A percentile compares a stretch with the other conserved stretches of the same genome.
Evolutionary conservation across 1,140 invertebrate genomes (phyloP).

Genomic region (Drosophila kikkawai): DNA sequence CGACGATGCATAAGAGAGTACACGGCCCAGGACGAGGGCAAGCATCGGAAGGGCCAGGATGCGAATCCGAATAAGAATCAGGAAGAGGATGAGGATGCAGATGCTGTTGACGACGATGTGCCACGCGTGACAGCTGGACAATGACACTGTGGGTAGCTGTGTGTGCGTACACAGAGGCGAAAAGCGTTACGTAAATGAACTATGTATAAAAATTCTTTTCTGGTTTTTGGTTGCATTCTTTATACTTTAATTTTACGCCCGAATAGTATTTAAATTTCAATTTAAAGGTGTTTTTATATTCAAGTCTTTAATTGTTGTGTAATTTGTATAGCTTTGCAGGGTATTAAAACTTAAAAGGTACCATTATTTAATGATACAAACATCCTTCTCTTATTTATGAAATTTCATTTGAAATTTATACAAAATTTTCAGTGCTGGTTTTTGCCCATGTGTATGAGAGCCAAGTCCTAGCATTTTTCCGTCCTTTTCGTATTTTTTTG

Average conservation of each 20-base stretch:
- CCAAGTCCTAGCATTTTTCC: constrained; percentile 34
- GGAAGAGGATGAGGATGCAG: constrained; percentile 48
- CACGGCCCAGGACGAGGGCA: constrained; percentile 35
- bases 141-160: constrained; percentile 61
- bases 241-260: not conserved
- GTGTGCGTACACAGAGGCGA: constrained; percentile 27
- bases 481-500: constrained; percentile 4
- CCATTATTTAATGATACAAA: not conserved
- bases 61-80: constrained; percentile 39
- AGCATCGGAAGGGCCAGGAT: constrained; percentile 41
- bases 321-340: not conserved
- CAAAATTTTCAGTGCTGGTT: not conserved
- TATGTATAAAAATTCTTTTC: not conserved
- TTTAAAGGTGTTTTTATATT: not conserved
- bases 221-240: not conserved
- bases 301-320: not conserved
- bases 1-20: constrained; percentile 74
- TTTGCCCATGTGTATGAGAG: not conserved
- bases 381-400: not conserved
- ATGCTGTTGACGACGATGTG: constrained; percentile 65
- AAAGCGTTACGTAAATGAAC: not conserved
- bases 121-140: constrained; percentile 82
- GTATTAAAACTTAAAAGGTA: not conserved
- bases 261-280: not conserved
- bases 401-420: not conserved